Evolutionary conservation across 2,113 vertebrate genomes (phyloP), one percentile per base, ranked within the genome.

Genomic region (Leptobrachium ailaonicum): DNA sequence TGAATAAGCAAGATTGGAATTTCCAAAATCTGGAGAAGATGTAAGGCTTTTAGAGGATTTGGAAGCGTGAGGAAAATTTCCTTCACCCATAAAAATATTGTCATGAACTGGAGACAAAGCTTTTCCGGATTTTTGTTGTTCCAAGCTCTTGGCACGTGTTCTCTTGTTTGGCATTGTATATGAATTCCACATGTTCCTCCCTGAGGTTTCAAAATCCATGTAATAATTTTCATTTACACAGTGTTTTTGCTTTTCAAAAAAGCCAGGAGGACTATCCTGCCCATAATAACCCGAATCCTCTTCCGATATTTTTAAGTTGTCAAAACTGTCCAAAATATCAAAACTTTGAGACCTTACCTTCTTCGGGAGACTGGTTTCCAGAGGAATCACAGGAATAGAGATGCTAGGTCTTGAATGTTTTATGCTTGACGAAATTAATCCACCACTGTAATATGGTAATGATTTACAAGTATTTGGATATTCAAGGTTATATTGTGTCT

Each of bases 391-490:
- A 47, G 69, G 54, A 8, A 71, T 71, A 50, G 58, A 40, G 13
- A 40, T 41, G 7, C 69, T 56, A 2, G 6, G 32, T 63, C 71
- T 62, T 9, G 6, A 50, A n/a, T 43, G 20, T 4, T 4, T n/a
- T 2, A 12, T 47, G 56, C 56, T 82, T 14, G 73, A 47, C 9
- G 85, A 77, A 3, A 70, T 73, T 43, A 85, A 75, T 62, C 68
- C 77, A 67, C 84, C 1, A 64, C 47, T 82, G 41, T 74, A 54
- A 83, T 56, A 63, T 62, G 70, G 71, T 2, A 68, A 7, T 2
- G 83, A 87, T 40, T 84, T 72, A 2, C 71, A 71, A 69, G n/a
- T 42, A 7, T 58, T 69, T 8, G 3, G 85, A 2, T 54, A 76
- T 14, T 66, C 70, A 75, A 77, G 77, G 62, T 73, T 53, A 58